Evolutionary conservation across 1,140 invertebrate species (phyloP).

Genomic region (Hycleus phaleratus): DNA sequence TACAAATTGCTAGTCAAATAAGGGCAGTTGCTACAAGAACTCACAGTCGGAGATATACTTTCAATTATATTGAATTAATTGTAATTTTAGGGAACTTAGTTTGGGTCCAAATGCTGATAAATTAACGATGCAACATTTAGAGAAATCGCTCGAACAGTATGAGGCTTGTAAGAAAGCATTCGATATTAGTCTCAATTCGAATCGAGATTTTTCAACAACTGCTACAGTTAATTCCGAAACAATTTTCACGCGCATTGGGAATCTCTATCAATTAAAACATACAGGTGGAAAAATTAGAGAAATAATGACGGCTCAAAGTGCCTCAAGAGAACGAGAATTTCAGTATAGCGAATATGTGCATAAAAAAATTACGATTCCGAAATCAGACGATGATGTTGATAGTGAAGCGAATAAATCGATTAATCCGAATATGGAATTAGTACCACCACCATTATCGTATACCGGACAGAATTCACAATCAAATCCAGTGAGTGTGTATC

Average conservation of each 20-base stretch:
- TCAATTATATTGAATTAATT: neutral
- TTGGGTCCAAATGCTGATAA: conserved; percentile 6
- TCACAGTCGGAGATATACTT: no score
- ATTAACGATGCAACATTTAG: neutral
- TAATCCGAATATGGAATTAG: neutral
- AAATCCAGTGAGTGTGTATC: no score
- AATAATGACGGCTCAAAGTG: neutral
- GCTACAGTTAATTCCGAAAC: neutral
- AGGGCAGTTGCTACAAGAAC: no score
- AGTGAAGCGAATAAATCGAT: neutral
- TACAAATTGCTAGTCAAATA: no score
- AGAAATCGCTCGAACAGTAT: neutral
- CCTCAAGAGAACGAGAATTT: neutral
- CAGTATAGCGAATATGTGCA: neutral
- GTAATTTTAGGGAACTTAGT: conserved; percentile 17
- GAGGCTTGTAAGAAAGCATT: neutral
- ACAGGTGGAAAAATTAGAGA: conserved; percentile 12
- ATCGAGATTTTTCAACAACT: neutral
- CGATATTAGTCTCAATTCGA: neutral
- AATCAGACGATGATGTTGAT: no score
- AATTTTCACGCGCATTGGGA: neutral
- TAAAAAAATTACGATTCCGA: neutral
- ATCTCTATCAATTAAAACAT: conserved; percentile 5
- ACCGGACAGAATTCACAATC: no score
- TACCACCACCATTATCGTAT: no score